Conservation (phyloP, 2,113 vertebrate genomes). For the Mionectes macconnelli region DNA sequence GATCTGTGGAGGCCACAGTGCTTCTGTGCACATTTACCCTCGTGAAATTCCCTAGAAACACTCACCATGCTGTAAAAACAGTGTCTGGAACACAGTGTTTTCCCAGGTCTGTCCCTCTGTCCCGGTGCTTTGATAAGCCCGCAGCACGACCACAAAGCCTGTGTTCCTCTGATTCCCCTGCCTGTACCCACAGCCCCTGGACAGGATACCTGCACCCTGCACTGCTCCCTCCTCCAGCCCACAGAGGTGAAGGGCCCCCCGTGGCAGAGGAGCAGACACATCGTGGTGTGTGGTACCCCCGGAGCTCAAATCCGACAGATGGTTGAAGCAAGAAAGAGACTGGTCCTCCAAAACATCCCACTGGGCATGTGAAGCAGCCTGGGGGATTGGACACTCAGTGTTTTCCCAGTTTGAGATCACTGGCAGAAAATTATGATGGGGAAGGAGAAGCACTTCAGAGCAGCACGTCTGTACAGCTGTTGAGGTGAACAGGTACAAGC, state of each 20-base stretch:
- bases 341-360: neutral
- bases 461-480: neutral
- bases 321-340: neutral
- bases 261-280: neutral
- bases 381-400: neutral
- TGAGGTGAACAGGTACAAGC: neutral
- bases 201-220: neutral
- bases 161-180: neutral
- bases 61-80: neutral
- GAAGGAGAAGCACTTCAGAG: neutral
- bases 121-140: neutral
- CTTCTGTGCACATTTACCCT: neutral
- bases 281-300: rapidly evolving
- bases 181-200: neutral
- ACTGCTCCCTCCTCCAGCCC: neutral
- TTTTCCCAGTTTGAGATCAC: neutral
- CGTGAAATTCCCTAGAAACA: slow-evolving; percentile 36
- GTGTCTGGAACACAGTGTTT: neutral
- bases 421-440: neutral
- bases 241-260: neutral
- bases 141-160: neutral
- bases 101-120: neutral
- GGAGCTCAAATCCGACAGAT: neutral
- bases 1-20: neutral
- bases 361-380: neutral